phyloP scores from a whole-genome alignment of 2,888 invertebrate species.

The Aradus depressus region DNA sequence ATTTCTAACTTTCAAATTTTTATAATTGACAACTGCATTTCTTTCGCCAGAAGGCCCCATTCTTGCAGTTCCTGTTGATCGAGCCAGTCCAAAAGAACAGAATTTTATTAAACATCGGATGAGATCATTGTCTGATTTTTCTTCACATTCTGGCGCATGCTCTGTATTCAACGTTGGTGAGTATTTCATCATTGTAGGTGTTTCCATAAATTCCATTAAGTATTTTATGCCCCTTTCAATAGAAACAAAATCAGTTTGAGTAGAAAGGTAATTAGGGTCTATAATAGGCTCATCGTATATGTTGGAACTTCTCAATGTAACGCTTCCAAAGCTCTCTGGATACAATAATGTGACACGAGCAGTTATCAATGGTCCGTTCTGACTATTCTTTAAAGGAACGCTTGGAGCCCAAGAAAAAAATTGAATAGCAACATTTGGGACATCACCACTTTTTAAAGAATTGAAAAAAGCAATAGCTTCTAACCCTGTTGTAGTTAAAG shows the following conservation, averaged over 20 bases:
- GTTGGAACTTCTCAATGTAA: conserved; percentile 2
- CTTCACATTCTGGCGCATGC: background rate
- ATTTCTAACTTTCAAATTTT: conserved; percentile 9
- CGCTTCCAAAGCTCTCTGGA: conserved; percentile 12
- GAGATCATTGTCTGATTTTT: background rate
- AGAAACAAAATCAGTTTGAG: conserved; percentile 1
- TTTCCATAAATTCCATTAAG: conserved; percentile 2
- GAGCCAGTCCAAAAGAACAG: conserved; percentile 9
- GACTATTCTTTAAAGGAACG: background rate
- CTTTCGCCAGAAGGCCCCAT: conserved; percentile 14
- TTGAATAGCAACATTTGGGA: conserved; percentile 4
- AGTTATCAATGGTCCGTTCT: background rate
- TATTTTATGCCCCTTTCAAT: conserved; percentile 1
- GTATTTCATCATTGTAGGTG: conserved; percentile 1
- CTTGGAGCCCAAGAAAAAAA: background rate
- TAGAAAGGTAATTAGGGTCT: conserved; percentile 9
- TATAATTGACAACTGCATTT: conserved; percentile 13
- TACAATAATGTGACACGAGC: background rate
- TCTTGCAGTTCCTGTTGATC: conserved; percentile 11
- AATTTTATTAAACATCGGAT: conserved; percentile 3
- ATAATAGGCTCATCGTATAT: conserved; percentile 7
- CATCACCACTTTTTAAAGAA: background rate
- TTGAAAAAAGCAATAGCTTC: conserved; percentile 10
- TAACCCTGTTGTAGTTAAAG: conserved; percentile 1
- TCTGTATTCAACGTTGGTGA: background rate